Percentiles rank a stretch among this genome's conserved stretches.
Conservation (phyloP, 2,113 vertebrate genomes). For the Ciconia maguari region DNA sequence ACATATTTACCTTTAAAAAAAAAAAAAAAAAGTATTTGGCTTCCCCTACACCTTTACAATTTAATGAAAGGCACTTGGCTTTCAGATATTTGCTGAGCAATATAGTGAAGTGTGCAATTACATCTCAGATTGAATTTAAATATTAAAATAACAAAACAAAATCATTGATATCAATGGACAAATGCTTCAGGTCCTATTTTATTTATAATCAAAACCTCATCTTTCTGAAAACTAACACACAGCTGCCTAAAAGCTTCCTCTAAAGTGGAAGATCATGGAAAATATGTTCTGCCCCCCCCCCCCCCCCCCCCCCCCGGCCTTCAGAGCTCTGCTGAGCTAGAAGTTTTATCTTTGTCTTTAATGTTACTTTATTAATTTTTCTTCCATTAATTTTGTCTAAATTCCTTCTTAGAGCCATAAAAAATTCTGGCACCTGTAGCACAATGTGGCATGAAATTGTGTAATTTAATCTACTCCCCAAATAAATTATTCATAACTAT, state of each 20-base stretch:
- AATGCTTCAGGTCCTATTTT: background rate
- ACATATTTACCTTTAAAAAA: background rate
- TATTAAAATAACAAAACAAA: background rate
- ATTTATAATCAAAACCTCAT: background rate
- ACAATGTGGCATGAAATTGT: background rate
- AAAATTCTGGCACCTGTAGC: background rate
- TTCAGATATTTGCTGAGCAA: background rate
- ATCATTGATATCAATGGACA: background rate
- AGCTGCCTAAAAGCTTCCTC: background rate
- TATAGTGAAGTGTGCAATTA: background rate
- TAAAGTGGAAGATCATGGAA: background rate
- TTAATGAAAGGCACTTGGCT: background rate
- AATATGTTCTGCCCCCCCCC: background rate
- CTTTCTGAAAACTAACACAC: background rate
- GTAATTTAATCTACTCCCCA: background rate
- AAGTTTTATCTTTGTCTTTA: background rate
- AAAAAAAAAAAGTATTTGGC: background rate
- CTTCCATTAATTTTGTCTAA: background rate
- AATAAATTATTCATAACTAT: background rate
- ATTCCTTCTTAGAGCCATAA: background rate
- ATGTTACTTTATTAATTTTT: background rate
- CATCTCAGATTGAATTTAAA: background rate
- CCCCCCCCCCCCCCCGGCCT: background rate
- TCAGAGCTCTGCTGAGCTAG: background rate
- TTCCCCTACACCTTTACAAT: background rate